These are phyloP conservation scores for Epinotia demarniana DNA, from an alignment of 2,888 invertebrate genomes.

Conservation along the genomic window DNA sequence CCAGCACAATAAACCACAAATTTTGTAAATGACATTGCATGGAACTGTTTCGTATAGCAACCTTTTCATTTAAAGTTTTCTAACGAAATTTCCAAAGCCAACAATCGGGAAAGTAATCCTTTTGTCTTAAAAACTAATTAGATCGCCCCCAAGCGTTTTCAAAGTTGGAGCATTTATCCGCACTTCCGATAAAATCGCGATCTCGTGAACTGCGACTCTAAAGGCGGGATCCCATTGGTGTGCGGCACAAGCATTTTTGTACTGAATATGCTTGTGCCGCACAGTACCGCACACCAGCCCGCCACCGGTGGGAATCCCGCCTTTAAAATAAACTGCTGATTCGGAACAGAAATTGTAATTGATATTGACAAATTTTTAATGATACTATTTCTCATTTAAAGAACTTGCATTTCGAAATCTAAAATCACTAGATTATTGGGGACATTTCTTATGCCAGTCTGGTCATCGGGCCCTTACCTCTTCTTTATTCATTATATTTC, in stretches of 20 bases:
- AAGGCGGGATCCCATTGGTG: too few species aligned
- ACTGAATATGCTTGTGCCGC: too few species aligned
- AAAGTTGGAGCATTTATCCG: conserved; percentile 12
- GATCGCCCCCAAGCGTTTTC: conserved; percentile 4
- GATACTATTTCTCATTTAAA: background rate
- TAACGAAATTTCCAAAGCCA: background rate
- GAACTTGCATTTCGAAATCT: background rate
- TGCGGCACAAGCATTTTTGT: too few species aligned
- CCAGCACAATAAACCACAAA: background rate
- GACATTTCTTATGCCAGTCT: background rate
- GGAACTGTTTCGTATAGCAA: background rate
- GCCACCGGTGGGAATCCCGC: too few species aligned
- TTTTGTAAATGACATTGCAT: background rate
- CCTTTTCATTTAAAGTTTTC: conserved; percentile 8
- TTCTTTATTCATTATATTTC: too few species aligned
- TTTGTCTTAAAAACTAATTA: conserved; percentile 20
- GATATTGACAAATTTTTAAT: background rate
- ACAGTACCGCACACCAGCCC: too few species aligned
- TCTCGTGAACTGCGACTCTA: conserved; percentile 3
- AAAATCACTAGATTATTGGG: background rate
- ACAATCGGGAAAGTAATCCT: background rate
- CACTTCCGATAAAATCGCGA: conserved; percentile 8
- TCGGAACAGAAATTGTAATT: background rate
- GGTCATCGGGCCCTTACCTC: too few species aligned
- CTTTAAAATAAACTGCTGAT: conserved; percentile 2